phyloP scores from a whole-genome alignment of 2,113 vertebrate genomes.

The Callocephalon fimbriatum region DNA sequence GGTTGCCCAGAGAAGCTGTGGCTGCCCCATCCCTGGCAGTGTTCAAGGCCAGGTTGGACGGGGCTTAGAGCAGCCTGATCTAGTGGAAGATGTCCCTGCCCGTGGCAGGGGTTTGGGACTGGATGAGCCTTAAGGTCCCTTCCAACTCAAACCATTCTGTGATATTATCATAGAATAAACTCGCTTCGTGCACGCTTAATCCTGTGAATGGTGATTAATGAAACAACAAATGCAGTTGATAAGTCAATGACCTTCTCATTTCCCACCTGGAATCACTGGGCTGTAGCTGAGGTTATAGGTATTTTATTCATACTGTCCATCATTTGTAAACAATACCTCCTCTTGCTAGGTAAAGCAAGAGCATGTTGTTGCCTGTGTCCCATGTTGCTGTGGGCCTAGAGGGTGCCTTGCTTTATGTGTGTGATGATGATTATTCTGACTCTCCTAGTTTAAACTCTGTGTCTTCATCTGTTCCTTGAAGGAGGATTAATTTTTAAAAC shows the following conservation, averaged over 20 bases:
- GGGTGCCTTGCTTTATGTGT: background rate
- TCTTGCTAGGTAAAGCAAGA: background rate
- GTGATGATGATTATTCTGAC: background rate
- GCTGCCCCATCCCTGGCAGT: background rate
- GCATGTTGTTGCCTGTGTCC: background rate
- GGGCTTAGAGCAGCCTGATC: too few relatives aligned
- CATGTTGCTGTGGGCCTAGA: fast-evolving
- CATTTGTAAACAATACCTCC: background rate
- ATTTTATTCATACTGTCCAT: background rate
- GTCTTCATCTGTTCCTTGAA: background rate
- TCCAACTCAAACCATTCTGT: background rate
- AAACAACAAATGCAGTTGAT: background rate
- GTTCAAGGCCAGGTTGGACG: background rate
- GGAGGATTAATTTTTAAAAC: background rate
- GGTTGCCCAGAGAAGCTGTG: background rate
- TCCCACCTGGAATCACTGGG: background rate
- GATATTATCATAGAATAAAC: background rate
- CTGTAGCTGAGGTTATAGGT: background rate
- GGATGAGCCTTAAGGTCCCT: background rate
- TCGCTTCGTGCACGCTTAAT: background rate
- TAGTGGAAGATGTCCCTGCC: too few relatives aligned
- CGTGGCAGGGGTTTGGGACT: background rate
- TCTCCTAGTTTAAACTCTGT: background rate
- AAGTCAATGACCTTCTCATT: background rate
- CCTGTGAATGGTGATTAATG: background rate